Conservation (phyloP, 1,140 invertebrate genomes). For the Venustaconcha ellipsiformis region DNA sequence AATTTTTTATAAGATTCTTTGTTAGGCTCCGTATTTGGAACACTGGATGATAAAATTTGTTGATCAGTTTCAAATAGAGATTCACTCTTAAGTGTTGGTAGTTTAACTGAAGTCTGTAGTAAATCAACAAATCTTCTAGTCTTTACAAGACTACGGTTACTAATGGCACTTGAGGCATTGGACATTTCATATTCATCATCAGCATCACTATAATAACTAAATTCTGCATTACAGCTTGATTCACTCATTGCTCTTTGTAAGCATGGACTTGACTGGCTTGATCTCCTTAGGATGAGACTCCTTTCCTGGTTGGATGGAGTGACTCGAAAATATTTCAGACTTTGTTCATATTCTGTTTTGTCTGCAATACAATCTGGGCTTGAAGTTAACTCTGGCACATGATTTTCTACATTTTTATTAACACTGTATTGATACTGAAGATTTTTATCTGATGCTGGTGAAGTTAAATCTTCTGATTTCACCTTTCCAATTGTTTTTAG, state of each 20-base stretch:
- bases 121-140: not conserved
- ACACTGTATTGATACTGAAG: conserved; percentile 10
- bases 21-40: no score
- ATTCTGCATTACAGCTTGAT: conserved; percentile 28
- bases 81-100: conserved; percentile 34
- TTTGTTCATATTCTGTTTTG: no score
- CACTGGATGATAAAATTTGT: not conserved
- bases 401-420: no score
- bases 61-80: conserved; percentile 21
- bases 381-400: no score
- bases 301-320: no score
- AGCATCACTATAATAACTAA: conserved; percentile 46
- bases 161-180: conserved; percentile 37
- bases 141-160: conserved; percentile 1
- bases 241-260: conserved; percentile 7
- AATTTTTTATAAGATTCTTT: no score
- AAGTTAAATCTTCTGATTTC: conserved; percentile 14
- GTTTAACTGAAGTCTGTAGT: not conserved
- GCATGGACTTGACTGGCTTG: not conserved
- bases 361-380: no score
- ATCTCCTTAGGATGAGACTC: no score
- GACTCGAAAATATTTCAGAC: no score
- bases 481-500: conserved; percentile 9
- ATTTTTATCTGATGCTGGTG: conserved; percentile 26
- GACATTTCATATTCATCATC: conserved; percentile 50